These are phyloP conservation scores for Diplodus sargus DNA, from an alignment of 2,797 vertebrate species.

Conservation along the genomic window DNA sequence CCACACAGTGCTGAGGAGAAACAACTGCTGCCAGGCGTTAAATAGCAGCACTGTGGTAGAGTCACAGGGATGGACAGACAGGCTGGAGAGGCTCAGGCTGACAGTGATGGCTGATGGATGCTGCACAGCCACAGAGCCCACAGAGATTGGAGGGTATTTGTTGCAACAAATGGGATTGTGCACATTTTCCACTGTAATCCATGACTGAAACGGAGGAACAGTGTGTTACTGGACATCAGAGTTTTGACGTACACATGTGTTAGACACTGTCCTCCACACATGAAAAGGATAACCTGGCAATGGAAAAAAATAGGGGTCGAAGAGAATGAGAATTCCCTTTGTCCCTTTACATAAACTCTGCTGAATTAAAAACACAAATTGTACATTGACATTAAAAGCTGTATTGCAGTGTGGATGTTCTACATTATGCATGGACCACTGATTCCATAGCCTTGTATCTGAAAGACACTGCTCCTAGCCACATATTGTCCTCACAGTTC, in stretches of 20 bases:
- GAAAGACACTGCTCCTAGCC: background rate
- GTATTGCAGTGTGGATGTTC: background rate
- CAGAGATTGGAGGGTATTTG: slow-evolving; percentile 63
- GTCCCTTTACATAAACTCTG: background rate
- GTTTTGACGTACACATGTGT: slow-evolving; percentile 26
- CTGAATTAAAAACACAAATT: background rate
- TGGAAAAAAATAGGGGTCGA: background rate
- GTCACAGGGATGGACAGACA: slow-evolving; percentile 37
- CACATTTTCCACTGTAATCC: slow-evolving; percentile 66
- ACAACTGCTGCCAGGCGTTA: slow-evolving; percentile 42
- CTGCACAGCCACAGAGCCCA: slow-evolving; percentile 45
- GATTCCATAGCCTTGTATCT: background rate
- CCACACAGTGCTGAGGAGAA: slow-evolving; percentile 35
- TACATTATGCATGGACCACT: background rate
- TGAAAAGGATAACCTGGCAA: slow-evolving; percentile 4
- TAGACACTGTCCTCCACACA: slow-evolving; percentile 2
- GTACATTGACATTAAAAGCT: background rate
- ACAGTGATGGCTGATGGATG: slow-evolving; percentile 66
- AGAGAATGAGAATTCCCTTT: background rate
- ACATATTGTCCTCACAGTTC: too few species aligned
- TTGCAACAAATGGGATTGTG: slow-evolving; percentile 72
- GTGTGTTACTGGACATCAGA: slow-evolving; percentile 41
- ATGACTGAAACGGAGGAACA: slow-evolving; percentile 32
- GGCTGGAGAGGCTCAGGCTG: slow-evolving; percentile 51
- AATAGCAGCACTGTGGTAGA: slow-evolving; percentile 45